Base-by-base conservation (phyloP, 2,888 invertebrate genomes). In the Hedya salicella region DNA sequence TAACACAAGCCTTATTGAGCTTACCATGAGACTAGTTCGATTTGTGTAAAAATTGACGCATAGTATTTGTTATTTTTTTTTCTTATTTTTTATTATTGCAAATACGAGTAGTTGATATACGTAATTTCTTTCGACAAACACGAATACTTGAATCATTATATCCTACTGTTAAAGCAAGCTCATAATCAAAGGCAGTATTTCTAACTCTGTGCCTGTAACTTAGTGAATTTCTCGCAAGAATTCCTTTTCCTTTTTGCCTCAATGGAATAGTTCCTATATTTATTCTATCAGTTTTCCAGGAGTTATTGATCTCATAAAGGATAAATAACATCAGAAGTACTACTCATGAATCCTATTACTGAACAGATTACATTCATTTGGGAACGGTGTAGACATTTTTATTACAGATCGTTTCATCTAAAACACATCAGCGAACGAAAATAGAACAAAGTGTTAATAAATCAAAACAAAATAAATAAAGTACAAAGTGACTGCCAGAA, bases 401-500 rank as follows among this genome's bases (percentile, higher is more conserved):
- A 57, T 57, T 46, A 46, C 57, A 46, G 46, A 57, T 30, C 44
- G 13, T 46, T 44, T 44, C 44, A 56, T 56, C 54, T 54, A 16
- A 42, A 56, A 56, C 17, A 44, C 17, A 57, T 44, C 13, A 32
- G 17, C 44, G 17, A 57, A 57, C 17, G 44, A 46, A 19, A 48
- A 48, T 19, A 46, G 30, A 63, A 36, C 32, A 52, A 57, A n/a
- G 21, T 44, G 44, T 36, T 52, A 50, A 59, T 64, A 64, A 59
- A 65, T 65, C 59, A 53, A 60, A 60, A 30, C 52, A 60, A 46
- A 59, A 65, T 39, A 65, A 65, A 60, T 46, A 65, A 65, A 36
- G 32, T 16, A 60, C 59, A 39, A 59, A 60, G 6, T 40, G 30
- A 30, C 64, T 52, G 32, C 39, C 17, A 48, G 52, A 52, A 46